These are phyloP conservation scores for Papilio demoleus DNA, from an alignment of 2,888 invertebrate genomes.

Conservation along the genomic window DNA sequence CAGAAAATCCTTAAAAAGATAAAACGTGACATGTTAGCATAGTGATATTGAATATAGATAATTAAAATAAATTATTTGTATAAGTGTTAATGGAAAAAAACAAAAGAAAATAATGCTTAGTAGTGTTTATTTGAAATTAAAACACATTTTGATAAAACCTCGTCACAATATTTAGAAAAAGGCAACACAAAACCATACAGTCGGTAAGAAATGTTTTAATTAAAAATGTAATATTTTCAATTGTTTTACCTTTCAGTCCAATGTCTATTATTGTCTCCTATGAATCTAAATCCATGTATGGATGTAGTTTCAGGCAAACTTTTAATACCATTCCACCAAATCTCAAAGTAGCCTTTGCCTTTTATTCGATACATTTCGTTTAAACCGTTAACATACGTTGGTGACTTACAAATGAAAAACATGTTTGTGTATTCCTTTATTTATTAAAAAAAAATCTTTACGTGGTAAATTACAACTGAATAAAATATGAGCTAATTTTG, in stretches of 20 bases:
- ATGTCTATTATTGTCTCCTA: slow-evolving; percentile 84
- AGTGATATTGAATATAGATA: too few relatives aligned
- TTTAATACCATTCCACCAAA: slow-evolving; percentile 79
- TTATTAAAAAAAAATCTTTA: slow-evolving; percentile 44
- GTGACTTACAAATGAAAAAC: slow-evolving; percentile 15
- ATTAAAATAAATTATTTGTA: too few relatives aligned
- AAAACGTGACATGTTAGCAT: too few relatives aligned
- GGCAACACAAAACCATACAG: too few relatives aligned
- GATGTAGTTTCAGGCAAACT: slow-evolving; percentile 79
- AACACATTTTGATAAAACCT: too few relatives aligned
- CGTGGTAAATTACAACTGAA: slow-evolving; percentile 20
- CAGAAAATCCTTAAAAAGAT: slow-evolving; percentile 83
- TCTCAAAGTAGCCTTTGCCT: slow-evolving; percentile 63
- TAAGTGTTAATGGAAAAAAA: too few relatives aligned
- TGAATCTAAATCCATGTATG: slow-evolving; percentile 86
- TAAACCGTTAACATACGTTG: neutral
- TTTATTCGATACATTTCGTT: slow-evolving; percentile 55
- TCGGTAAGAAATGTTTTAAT: too few relatives aligned
- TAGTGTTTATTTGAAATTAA: too few relatives aligned
- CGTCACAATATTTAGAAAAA: too few relatives aligned
- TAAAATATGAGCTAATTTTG: slow-evolving; percentile 20
- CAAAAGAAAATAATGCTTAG: too few relatives aligned
- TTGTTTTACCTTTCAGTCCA: slow-evolving; percentile 84
- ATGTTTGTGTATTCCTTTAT: slow-evolving; percentile 6
- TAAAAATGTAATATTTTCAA: slow-evolving; percentile 9